Percentiles rank a stretch among this genome's conserved stretches.
These are phyloP conservation scores for Malacosoma neustria DNA, from an alignment of 2,888 invertebrate species.

Conservation along the genomic window DNA sequence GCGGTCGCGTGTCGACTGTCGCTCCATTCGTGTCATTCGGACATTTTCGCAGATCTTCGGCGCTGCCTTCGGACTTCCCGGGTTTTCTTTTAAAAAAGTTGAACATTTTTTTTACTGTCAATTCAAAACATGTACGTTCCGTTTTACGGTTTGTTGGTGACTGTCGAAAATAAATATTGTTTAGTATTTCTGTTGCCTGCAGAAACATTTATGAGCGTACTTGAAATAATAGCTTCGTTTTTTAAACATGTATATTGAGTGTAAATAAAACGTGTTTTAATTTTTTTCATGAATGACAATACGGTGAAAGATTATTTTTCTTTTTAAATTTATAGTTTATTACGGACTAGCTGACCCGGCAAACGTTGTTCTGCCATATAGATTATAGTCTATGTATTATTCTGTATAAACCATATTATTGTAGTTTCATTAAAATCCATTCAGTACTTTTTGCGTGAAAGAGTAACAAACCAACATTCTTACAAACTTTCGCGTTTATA, in stretches of 20 bases:
- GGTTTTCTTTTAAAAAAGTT: slow-evolving; percentile 65
- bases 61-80: slow-evolving; percentile 45
- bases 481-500: too few species aligned
- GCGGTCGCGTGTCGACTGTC: slow-evolving; percentile 44
- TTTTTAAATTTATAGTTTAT: too few species aligned
- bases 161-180: slow-evolving; percentile 24
- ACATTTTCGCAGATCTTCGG: slow-evolving; percentile 31
- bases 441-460: too few species aligned
- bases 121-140: slow-evolving; percentile 39
- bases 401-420: too few species aligned
- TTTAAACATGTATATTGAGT: neutral
- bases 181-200: neutral
- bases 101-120: slow-evolving; percentile 48
- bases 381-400: too few species aligned
- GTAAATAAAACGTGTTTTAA: too few species aligned
- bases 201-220: neutral
- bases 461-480: too few species aligned
- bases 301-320: too few species aligned
- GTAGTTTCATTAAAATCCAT: too few species aligned
- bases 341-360: too few species aligned
- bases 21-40: slow-evolving; percentile 31
- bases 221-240: neutral
- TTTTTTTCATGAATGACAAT: too few species aligned
- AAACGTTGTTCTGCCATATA: too few species aligned
- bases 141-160: slow-evolving; percentile 24